Conservation (phyloP, 2,888 invertebrate species). For the Lycophotia porphyrea region DNA sequence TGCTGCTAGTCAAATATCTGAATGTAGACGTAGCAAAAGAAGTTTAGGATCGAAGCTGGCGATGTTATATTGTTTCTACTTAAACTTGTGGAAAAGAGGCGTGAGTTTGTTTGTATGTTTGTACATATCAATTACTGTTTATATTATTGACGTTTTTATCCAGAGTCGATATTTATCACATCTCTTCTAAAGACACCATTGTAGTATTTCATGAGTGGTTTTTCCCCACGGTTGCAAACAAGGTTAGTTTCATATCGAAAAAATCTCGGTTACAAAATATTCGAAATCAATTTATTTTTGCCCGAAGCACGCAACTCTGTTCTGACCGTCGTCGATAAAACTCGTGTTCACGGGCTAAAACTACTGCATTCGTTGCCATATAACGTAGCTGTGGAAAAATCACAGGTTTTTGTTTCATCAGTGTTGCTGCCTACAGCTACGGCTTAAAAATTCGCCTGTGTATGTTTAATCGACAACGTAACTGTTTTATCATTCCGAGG, state of each 20-base stretch:
- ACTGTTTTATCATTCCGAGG: not conserved
- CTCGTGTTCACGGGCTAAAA: slow-evolving; percentile 26
- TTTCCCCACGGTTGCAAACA: not conserved
- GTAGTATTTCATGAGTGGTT: not conserved
- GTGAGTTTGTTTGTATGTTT: not conserved
- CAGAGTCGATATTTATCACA: not conserved
- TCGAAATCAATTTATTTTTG: slow-evolving; percentile 54
- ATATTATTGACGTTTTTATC: not conserved
- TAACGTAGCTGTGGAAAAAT: not conserved
- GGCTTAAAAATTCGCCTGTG: not conserved
- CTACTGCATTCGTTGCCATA: slow-evolving; percentile 34
- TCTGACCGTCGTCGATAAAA: slow-evolving; percentile 41
- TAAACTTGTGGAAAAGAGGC: no score
- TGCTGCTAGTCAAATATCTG: no score
- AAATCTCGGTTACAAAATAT: slow-evolving; percentile 50
- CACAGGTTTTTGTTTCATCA: slow-evolving; percentile 4
- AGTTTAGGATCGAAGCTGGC: no score
- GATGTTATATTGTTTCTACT: not conserved
- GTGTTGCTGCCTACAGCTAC: not conserved
- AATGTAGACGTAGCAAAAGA: no score
- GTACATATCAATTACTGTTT: not conserved
- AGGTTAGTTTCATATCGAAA: slow-evolving; percentile 28
- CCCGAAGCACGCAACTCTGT: slow-evolving; percentile 26
- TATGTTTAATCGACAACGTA: not conserved
- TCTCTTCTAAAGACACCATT: not conserved